Conservation (phyloP, 2,888 invertebrate genomes). For the Drosophila kokeensis region DNA sequence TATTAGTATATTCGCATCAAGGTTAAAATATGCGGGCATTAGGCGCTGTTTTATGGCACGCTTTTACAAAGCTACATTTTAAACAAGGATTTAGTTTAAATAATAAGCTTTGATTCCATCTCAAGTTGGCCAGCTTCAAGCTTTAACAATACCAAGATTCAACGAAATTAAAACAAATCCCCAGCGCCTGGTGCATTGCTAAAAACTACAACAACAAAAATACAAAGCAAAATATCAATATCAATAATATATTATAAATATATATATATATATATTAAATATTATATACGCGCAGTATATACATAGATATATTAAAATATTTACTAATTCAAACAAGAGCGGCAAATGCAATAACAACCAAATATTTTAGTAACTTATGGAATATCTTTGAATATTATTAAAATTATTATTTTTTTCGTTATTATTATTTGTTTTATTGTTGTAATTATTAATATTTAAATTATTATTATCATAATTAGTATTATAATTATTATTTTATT, state of each 20-base stretch:
- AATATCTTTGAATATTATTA: slow-evolving; percentile 13
- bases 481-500: slow-evolving; percentile 8
- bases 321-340: slow-evolving; percentile 11
- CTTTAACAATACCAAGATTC: slow-evolving; percentile 41
- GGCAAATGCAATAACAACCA: slow-evolving; percentile 21
- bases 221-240: slow-evolving; percentile 63
- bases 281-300: slow-evolving; percentile 37
- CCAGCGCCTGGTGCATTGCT: slow-evolving; percentile 60
- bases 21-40: slow-evolving; percentile 49
- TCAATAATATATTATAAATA: slow-evolving; percentile 62
- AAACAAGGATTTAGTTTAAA: slow-evolving; percentile 36
- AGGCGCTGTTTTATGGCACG: slow-evolving; percentile 58
- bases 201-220: slow-evolving; percentile 19
- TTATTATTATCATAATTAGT: slow-evolving; percentile 3
- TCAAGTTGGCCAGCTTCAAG: slow-evolving; percentile 53
- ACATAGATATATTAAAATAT: slow-evolving; percentile 15
- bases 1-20: slow-evolving; percentile 54
- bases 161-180: slow-evolving; percentile 33
- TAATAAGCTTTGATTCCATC: slow-evolving; percentile 12
- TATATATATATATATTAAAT: slow-evolving; percentile 38
- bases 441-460: neutral
- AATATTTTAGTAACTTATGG: slow-evolving; percentile 30
- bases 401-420: neutral
- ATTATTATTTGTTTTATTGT: neutral
- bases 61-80: slow-evolving; percentile 38